Base-by-base conservation (phyloP, 2,797 vertebrate species). In the Ctenopoma multispine region DNA sequence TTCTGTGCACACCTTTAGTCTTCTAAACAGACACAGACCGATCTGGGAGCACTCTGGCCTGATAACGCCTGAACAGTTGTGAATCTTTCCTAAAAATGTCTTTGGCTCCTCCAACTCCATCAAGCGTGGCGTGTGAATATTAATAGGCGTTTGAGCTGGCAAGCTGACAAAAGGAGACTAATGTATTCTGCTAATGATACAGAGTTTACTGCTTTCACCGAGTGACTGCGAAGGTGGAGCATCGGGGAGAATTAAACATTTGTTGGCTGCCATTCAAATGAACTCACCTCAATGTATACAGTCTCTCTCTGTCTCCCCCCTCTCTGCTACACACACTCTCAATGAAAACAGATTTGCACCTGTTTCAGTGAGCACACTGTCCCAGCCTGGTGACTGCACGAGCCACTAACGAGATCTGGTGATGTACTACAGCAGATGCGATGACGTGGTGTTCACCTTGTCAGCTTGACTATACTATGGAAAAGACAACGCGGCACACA, bases 111-210 rank as follows among this genome's bases (percentile, higher is more conserved):
- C 60, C 79, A 61, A 64, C 71, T 82, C 70, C 69, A 72, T 77
- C 77, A 75, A 54, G 56, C 59, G 64, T 49, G 53, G 55, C 69
- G 72, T 76, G 71, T 81, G 84, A 89, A 90, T 90, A 89, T 87
- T 84, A 84, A 88, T 74, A 63, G 70, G 63, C 50, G 62, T 64
- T 87, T 81, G 71, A 85, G 72, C 63, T 82, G 80, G 83, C 77
- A 81, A 54, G 51, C 82, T 83, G 82, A 80, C 81, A 81, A 70
- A 49, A 29, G 40, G 46, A 87, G 83, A 77, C 80, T 89, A 83
- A 90, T 86, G 74, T 72, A 77, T 88, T 82, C 82, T 62, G 83
- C 87, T 92, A 90, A 92, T 80, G 88, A 90, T 77, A 79, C 82
- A 72, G 77, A 85, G 78, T 89, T 83, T 86, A 64, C 77, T 69